Base-by-base conservation (phyloP, 2,888 invertebrate genomes). In the Macropis europaea region DNA sequence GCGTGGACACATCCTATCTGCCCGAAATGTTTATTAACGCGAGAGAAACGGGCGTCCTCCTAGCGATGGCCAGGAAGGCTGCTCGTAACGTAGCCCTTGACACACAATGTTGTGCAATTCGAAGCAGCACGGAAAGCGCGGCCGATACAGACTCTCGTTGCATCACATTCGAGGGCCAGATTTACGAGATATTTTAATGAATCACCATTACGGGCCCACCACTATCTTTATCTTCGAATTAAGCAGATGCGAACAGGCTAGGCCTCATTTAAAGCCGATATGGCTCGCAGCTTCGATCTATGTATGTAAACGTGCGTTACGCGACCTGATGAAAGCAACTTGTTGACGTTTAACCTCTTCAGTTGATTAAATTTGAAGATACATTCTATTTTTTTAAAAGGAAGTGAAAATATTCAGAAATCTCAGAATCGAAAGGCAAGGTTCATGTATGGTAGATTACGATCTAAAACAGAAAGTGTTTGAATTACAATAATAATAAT, bases 81-180 rank as follows among this genome's bases (percentile, higher is more conserved):
- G 50, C 15, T 47, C 34, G 38, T 43, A 57, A 61, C 48, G 57
- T 68, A 84, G 88, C 87, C 87, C 88, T 88, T 88, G 88, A 88
- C 88, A 88, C 84, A 87, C 80, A 86, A 83, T 75, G 81, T 85
- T 85, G 77, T 75, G 80, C 82, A 85, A 84, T 79, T 69, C 64
- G 48, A 68, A 81, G 77, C 82, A 78, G 77, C 83, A 80, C 82
- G 64, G 71, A 82, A 84, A 86, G 81, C 69, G 70, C 48, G 54
- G 36, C 32, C 43, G 79, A 73, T 73, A 68, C 47, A 30, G 50
- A 48, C 59, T 30, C 45, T 50, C 75, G 77, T 84, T 84, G 82
- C 77, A 68, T 84, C 82, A 83, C 76, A 59, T 66, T 30, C 15
- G 78, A 76, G 76, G 70, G 70, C 48, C 54, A 50, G 38, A 59